Percentiles rank a stretch among this genome's conserved stretches.
Evolutionary conservation across 1,140 invertebrate species (phyloP).

Genomic region (Ostrea denselamellosa): DNA sequence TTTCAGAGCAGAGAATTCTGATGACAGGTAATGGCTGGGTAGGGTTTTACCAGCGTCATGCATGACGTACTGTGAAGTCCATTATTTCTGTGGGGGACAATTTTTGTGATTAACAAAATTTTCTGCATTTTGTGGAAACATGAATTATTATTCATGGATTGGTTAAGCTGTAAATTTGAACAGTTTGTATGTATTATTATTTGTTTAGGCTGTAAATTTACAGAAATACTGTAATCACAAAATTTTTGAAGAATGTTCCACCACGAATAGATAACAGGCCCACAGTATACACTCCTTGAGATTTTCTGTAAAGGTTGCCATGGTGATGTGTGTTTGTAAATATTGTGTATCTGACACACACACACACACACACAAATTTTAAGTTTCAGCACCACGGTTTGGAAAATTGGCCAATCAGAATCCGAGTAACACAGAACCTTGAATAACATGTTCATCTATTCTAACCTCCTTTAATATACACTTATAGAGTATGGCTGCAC

Average conservation of each 20-base stretch:
- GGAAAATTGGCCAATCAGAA: background rate
- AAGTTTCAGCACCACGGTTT: background rate
- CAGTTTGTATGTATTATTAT: too few species aligned
- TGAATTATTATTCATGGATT: too few species aligned
- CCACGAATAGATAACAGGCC: too few species aligned
- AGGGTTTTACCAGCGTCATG: background rate
- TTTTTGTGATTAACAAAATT: too few species aligned
- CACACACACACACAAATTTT: background rate
- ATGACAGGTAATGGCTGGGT: background rate
- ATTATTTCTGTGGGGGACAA: too few species aligned
- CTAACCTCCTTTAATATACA: background rate
- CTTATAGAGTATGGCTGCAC: background rate
- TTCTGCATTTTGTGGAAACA: too few species aligned
- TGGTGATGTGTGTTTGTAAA: background rate
- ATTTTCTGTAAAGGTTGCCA: background rate
- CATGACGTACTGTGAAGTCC: background rate
- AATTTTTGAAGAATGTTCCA: too few species aligned
- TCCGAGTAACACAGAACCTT: background rate
- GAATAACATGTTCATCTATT: background rate
- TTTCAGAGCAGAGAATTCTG: conserved; percentile 35
- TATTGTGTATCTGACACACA: too few species aligned
- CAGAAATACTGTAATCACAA: too few species aligned
- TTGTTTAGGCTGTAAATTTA: too few species aligned
- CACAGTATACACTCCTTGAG: background rate
- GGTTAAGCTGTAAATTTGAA: too few species aligned